Evolutionary conservation across 2,797 vertebrate genomes (phyloP).

Genomic region (Lutra lutra): DNA sequence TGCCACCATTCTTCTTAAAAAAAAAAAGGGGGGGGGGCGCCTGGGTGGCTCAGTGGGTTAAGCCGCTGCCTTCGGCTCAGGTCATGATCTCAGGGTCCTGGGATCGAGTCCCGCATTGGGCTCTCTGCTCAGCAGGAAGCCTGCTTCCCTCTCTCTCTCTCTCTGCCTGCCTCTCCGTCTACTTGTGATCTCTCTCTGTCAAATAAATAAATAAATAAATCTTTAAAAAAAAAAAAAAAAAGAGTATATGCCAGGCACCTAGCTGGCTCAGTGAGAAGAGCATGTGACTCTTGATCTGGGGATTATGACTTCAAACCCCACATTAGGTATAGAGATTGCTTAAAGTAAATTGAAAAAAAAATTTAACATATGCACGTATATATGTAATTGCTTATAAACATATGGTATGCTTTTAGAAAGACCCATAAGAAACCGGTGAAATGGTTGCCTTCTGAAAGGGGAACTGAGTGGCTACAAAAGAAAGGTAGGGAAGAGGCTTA

Average conservation of each 20-base stretch:
- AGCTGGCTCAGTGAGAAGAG: not conserved
- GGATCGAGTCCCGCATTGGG: no score
- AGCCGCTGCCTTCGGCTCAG: no score
- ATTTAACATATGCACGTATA: not conserved
- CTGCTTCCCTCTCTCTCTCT: no score
- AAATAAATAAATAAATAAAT: no score
- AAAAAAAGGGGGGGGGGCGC: no score
- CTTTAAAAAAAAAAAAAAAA: not conserved
- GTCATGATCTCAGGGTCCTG: no score
- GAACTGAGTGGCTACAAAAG: not conserved
- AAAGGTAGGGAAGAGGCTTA: not conserved
- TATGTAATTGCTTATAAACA: not conserved
- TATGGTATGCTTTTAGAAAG: not conserved
- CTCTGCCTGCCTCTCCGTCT: no score
- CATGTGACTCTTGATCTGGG: not conserved
- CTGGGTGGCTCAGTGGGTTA: no score
- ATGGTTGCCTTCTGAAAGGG: not conserved
- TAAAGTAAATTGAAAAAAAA: not conserved
- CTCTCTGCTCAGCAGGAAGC: no score
- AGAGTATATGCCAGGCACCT: not conserved
- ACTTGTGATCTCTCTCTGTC: no score
- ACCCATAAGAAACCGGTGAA: not conserved
- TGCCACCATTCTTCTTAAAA: not conserved
- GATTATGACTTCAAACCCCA: not conserved
- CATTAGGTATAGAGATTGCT: not conserved